Conservation (phyloP, 2,113 vertebrate genomes). For the Menura novaehollandiae region DNA sequence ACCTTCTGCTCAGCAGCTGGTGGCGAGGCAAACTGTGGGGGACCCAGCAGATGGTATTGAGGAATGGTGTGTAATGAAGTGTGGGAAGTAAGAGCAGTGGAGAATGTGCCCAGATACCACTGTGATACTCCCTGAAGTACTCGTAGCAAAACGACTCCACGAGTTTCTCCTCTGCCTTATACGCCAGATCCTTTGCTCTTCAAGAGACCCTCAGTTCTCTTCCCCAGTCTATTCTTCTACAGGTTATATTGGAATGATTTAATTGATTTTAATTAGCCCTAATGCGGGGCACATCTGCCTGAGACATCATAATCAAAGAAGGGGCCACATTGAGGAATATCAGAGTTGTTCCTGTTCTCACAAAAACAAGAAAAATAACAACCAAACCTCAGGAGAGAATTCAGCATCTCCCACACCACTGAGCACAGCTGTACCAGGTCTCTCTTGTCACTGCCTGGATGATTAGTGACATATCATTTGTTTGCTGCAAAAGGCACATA, state of each 20-base stretch:
- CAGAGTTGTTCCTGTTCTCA: background rate
- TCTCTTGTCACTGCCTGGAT: background rate
- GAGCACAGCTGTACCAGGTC: slow-evolving; percentile 14
- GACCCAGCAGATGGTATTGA: slow-evolving; percentile 13
- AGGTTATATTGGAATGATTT: background rate
- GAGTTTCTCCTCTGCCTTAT: background rate
- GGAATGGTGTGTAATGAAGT: background rate
- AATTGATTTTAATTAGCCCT: background rate
- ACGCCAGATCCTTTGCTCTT: background rate
- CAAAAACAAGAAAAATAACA: background rate
- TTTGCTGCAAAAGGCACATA: slow-evolving; percentile 37
- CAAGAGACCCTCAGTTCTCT: background rate
- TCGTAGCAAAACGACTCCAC: background rate
- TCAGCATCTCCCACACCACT: background rate
- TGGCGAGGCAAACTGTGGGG: background rate
- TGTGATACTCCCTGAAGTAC: background rate
- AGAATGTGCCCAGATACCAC: background rate
- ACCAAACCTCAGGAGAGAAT: background rate
- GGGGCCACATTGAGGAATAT: background rate
- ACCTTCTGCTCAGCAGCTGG: slow-evolving; percentile 26
- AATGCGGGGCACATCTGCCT: background rate
- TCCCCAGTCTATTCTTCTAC: background rate
- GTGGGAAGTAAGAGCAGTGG: slow-evolving; percentile 17
- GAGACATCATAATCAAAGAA: background rate
- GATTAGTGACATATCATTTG: slow-evolving; percentile 15